Conservation (phyloP, 2,113 vertebrate genomes). For the Indicator maculatus region DNA sequence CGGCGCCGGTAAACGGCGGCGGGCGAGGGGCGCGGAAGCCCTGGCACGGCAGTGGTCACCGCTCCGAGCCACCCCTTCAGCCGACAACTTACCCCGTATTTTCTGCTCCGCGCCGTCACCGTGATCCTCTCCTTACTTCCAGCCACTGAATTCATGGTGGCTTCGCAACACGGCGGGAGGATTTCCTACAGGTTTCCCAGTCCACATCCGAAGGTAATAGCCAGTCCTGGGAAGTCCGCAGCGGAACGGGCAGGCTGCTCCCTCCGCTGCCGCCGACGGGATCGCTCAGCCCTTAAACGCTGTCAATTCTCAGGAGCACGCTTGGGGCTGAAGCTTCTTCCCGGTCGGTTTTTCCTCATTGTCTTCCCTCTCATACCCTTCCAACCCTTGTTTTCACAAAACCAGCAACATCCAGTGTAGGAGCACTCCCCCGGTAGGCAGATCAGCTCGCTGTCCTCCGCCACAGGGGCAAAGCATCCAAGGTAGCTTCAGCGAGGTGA, state of each 20-base stretch:
- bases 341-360: slow-evolving; percentile 57
- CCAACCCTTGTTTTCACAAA: neutral
- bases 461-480: slow-evolving; percentile 10
- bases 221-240: neutral
- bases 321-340: neutral
- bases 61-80: neutral
- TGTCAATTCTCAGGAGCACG: slow-evolving; percentile 39
- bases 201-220: slow-evolving; percentile 65
- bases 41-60: neutral
- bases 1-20: neutral
- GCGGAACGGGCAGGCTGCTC: neutral
- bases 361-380: slow-evolving; percentile 45
- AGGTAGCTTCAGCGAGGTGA: neutral
- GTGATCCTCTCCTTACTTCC: slow-evolving; percentile 92
- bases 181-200: slow-evolving; percentile 21
- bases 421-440: neutral
- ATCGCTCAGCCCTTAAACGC: slow-evolving; percentile 22
- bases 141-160: slow-evolving; percentile 94
- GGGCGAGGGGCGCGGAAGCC: neutral
- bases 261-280: neutral
- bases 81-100: slow-evolving; percentile 88
- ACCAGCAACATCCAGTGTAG: slow-evolving; percentile 19
- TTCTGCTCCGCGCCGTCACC: slow-evolving; percentile 87
- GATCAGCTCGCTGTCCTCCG: neutral
- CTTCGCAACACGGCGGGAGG: slow-evolving; percentile 49